Percentiles rank a stretch among this genome's conserved stretches.
These are phyloP conservation scores for Drosophila putrida DNA, from an alignment of 2,888 invertebrate genomes.

Conservation along the genomic window DNA sequence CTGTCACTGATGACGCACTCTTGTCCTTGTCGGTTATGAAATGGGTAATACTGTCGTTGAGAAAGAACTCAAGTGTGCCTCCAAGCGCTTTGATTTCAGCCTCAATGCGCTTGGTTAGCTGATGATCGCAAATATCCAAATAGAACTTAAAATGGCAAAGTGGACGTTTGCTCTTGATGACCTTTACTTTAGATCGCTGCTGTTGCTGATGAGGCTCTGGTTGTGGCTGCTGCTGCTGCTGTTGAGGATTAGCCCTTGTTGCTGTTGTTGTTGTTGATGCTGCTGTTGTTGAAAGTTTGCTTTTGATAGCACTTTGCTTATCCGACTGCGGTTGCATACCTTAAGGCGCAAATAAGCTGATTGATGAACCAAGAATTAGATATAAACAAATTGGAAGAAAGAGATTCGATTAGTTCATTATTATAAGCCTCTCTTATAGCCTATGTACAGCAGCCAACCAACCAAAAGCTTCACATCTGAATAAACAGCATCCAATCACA, in stretches of 20 bases:
- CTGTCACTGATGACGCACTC: neutral
- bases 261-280: constrained; percentile 65
- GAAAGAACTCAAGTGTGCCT: constrained; percentile 86
- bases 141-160: constrained; percentile 90
- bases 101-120: constrained; percentile 88
- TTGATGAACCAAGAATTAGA: constrained; percentile 61
- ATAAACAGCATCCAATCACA: constrained; percentile 27
- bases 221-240: constrained; percentile 62
- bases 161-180: constrained; percentile 86
- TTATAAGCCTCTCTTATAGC: constrained; percentile 10
- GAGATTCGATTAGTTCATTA: constrained; percentile 2
- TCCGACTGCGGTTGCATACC: constrained; percentile 86
- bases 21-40: constrained; percentile 84
- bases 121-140: constrained; percentile 91
- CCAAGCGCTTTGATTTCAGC: constrained; percentile 90
- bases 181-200: constrained; percentile 76
- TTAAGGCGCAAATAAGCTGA: constrained; percentile 84
- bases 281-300: constrained; percentile 81
- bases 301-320: constrained; percentile 81
- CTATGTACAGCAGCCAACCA: constrained; percentile 24
- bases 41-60: constrained; percentile 84
- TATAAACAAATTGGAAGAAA: constrained; percentile 19
- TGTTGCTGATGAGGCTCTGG: constrained; percentile 61
- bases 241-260: constrained; percentile 53
- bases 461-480: constrained; percentile 22